These are phyloP conservation scores for Leptinotarsa tumamoca DNA, from an alignment of 2,888 invertebrate genomes.

Conservation along the genomic window DNA sequence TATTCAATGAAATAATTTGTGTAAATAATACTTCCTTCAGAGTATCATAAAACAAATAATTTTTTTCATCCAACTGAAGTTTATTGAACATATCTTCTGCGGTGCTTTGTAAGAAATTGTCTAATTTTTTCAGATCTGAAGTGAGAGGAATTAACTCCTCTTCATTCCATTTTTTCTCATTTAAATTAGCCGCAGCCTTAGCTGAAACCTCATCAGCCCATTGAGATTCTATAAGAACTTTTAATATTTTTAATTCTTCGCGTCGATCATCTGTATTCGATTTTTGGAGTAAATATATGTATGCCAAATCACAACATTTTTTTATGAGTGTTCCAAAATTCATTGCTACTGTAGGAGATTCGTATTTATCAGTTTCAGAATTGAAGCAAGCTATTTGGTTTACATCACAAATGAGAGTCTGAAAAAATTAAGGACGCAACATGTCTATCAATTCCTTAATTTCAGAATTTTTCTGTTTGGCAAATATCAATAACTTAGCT, in stretches of 20 bases:
- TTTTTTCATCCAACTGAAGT: slow-evolving; percentile 24
- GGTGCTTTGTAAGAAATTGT: slow-evolving; percentile 38
- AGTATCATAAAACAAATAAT: slow-evolving; percentile 33
- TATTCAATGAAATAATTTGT: neutral
- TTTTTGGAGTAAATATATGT: slow-evolving; percentile 42
- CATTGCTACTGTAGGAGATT: slow-evolving; percentile 27
- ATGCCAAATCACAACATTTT: slow-evolving; percentile 26
- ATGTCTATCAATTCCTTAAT: neutral
- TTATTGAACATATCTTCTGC: slow-evolving; percentile 25
- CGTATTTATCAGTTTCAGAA: slow-evolving; percentile 24
- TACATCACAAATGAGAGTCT: slow-evolving; percentile 2
- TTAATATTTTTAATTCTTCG: slow-evolving; percentile 48
- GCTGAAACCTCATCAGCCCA: slow-evolving; percentile 50
- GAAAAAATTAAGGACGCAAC: neutral
- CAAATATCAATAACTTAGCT: slow-evolving; percentile 4
- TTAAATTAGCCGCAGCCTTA: slow-evolving; percentile 45
- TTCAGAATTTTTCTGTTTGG: neutral
- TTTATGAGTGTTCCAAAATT: slow-evolving; percentile 47
- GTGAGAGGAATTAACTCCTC: slow-evolving; percentile 47
- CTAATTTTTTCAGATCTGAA: slow-evolving; percentile 43
- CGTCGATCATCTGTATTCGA: slow-evolving; percentile 35
- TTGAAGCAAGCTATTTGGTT: slow-evolving; percentile 26
- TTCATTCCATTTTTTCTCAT: slow-evolving; percentile 50
- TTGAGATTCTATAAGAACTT: slow-evolving; percentile 47
- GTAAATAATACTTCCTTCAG: slow-evolving; percentile 38